Percentiles rank a stretch among this genome's conserved stretches.
phyloP scores from a whole-genome alignment of 1,140 invertebrate genomes.

The Pseudachorutes palmiensis region DNA sequence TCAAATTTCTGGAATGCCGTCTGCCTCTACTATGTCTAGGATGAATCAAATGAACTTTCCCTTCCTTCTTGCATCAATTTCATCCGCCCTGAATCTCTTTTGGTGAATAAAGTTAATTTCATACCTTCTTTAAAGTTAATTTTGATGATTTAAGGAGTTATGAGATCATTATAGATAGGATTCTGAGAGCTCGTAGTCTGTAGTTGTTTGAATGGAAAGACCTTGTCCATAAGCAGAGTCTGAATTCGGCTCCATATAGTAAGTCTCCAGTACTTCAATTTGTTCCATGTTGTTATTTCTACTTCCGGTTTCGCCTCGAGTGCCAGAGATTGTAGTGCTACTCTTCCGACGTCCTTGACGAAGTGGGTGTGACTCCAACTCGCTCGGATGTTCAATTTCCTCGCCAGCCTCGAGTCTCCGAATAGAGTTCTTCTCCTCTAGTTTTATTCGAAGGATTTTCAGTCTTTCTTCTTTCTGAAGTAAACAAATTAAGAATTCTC shows the following conservation, averaged over 20 bases:
- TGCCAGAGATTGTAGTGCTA: background rate
- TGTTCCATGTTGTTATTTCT: conserved; percentile 35
- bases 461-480: conserved; percentile 81
- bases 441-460: conserved; percentile 62
- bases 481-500: conserved; percentile 13
- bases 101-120: no score
- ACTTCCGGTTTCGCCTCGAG: background rate
- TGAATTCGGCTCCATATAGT: conserved; percentile 46
- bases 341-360: background rate
- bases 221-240: conserved; percentile 63
- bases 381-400: conserved; percentile 56
- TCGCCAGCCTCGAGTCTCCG: conserved; percentile 47
- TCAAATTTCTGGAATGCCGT: no score
- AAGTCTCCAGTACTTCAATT: conserved; percentile 37
- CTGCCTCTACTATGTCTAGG: no score
- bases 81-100: no score
- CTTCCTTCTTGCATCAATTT: no score
- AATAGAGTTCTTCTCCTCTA: conserved; percentile 62
- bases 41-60: no score
- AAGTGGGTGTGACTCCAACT: conserved; percentile 44
- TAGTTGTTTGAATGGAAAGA: conserved; percentile 62
- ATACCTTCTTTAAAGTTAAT: no score
- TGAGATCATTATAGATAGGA: conserved; percentile 70
- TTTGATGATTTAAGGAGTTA: no score
- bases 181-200: conserved; percentile 77